Conservation (phyloP, 2,888 invertebrate genomes). For the Apotomis betuletana region DNA sequence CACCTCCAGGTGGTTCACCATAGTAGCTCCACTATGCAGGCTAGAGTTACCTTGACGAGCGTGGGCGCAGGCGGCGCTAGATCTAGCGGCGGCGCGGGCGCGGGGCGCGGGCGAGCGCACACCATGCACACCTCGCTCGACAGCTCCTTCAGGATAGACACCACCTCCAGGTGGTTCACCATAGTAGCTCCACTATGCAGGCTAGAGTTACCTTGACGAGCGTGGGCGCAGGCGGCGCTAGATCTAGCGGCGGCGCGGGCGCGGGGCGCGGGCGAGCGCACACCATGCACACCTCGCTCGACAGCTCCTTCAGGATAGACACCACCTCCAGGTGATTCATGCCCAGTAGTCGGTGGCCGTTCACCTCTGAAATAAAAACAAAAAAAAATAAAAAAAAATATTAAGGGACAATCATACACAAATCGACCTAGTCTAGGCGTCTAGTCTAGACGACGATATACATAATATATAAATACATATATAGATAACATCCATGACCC, state of each 20-base stretch:
- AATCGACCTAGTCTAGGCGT: too few species aligned
- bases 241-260: constrained; percentile 71
- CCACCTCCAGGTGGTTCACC: constrained; percentile 93
- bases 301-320: constrained; percentile 95
- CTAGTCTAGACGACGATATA: too few species aligned
- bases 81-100: constrained; percentile 73
- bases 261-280: constrained; percentile 87
- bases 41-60: constrained; percentile 67
- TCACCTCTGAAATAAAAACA: constrained; percentile 85
- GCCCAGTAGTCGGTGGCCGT: constrained; percentile 93
- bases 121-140: constrained; percentile 96
- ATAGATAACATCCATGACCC: too few species aligned
- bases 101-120: constrained; percentile 87
- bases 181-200: too few species aligned
- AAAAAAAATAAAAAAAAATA: too few species aligned
- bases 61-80: constrained; percentile 70
- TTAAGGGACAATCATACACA: too few species aligned
- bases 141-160: constrained; percentile 95
- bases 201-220: constrained; percentile 68
- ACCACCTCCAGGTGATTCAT: constrained; percentile 98
- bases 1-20: constrained; percentile 92
- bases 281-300: constrained; percentile 95
- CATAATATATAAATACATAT: too few species aligned
- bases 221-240: constrained; percentile 69
- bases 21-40: too few species aligned